These are phyloP conservation scores for Peromyscus californicus DNA, from an alignment of 2,113 vertebrate genomes.

Conservation along the genomic window DNA sequence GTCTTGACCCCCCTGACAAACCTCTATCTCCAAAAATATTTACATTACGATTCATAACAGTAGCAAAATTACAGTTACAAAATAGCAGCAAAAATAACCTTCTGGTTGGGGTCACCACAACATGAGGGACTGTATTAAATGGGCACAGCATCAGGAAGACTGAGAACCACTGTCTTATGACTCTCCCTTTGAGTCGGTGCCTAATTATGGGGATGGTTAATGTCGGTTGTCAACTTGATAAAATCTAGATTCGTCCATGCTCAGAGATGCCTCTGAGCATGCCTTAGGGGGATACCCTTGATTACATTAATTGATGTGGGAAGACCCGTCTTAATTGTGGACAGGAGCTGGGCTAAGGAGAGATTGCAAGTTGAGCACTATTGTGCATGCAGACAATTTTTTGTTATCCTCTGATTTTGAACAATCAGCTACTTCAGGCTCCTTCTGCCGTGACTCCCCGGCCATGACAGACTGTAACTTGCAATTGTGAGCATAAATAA, in stretches of 20 bases:
- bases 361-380: neutral
- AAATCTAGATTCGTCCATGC: neutral
- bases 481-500: neutral
- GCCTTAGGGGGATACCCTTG: neutral
- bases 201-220: neutral
- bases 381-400: accelerated
- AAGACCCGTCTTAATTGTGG: neutral
- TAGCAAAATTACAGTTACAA: neutral
- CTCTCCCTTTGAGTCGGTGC: neutral
- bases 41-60: neutral
- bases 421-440: too few relatives aligned
- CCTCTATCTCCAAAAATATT: neutral
- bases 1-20: neutral
- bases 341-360: neutral
- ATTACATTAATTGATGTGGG: neutral
- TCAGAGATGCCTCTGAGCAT: neutral
- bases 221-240: neutral
- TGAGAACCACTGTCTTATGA: too few relatives aligned
- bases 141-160: neutral
- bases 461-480: neutral
- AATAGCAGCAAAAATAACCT: neutral
- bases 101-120: neutral
- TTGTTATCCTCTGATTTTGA: neutral
- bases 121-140: neutral
- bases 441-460: neutral